phyloP scores from a whole-genome alignment of 2,888 invertebrate species.

The Melipona beecheii region DNA sequence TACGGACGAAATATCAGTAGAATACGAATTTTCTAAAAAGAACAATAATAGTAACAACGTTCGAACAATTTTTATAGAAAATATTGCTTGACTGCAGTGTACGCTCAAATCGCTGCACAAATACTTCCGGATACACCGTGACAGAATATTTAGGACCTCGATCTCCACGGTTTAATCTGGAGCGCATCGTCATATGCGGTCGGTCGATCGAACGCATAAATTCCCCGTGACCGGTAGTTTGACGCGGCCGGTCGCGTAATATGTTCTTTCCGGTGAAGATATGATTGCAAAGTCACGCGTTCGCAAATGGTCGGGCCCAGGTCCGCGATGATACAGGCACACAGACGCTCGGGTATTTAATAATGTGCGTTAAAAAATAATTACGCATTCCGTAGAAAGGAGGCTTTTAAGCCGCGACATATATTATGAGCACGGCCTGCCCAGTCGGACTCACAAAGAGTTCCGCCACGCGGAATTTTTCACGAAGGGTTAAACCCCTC shows the following conservation, averaged over 20 bases:
- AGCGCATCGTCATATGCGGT: not conserved
- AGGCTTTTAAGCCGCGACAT: constrained; percentile 71
- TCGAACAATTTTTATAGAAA: not conserved
- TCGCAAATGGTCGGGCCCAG: constrained; percentile 7
- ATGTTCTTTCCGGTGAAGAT: constrained; percentile 6
- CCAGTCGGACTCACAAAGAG: constrained; percentile 67
- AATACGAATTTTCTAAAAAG: constrained; percentile 14
- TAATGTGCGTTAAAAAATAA: constrained; percentile 69
- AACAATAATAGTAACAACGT: not conserved
- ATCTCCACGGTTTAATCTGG: not conserved
- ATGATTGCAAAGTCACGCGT: constrained; percentile 17
- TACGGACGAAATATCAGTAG: not conserved
- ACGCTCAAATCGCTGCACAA: not conserved
- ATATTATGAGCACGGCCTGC: constrained; percentile 62
- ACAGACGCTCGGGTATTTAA: constrained; percentile 62
- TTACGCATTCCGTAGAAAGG: constrained; percentile 63
- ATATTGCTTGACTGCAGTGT: not conserved
- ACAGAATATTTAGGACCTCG: not conserved
- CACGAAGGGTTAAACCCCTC: constrained; percentile 68
- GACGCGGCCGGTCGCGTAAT: constrained; percentile 22
- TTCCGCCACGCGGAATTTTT: constrained; percentile 64
- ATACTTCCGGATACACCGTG: not conserved
- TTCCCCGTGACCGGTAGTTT: not conserved
- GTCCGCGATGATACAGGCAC: constrained; percentile 26
- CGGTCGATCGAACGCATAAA: constrained; percentile 41